Conservation (phyloP, 1,140 invertebrate genomes). For the Aphidius ervi region DNA sequence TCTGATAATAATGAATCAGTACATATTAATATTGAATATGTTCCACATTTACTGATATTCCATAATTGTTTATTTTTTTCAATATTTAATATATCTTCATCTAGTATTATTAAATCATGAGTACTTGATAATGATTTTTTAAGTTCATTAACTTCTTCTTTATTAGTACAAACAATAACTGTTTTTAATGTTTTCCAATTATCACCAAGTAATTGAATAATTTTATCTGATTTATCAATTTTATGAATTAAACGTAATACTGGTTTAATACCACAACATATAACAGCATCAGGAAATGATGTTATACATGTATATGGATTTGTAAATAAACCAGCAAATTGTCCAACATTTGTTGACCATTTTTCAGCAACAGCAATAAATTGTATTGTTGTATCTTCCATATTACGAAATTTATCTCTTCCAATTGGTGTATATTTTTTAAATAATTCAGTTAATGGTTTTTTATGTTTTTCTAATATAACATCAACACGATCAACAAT, state of each 20-base stretch:
- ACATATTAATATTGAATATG: constrained; percentile 44
- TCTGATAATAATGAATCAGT: constrained; percentile 43
- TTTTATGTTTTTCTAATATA: constrained; percentile 43
- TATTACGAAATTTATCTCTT: constrained; percentile 27
- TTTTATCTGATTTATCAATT: constrained; percentile 29
- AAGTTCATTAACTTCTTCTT: constrained; percentile 36
- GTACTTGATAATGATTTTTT: constrained; percentile 30
- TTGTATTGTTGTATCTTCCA: constrained; percentile 34
- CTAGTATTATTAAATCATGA: constrained; percentile 25
- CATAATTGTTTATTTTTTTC: constrained; percentile 36
- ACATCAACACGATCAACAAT: constrained; percentile 46
- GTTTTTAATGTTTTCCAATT: constrained; percentile 30
- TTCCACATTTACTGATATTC: constrained; percentile 31
- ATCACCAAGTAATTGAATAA: constrained; percentile 34
- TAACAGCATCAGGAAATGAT: constrained; percentile 47
- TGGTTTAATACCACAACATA: constrained; percentile 34
- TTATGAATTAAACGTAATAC: constrained; percentile 29
- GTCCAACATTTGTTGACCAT: constrained; percentile 37
- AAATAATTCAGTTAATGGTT: constrained; percentile 35
- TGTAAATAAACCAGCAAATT: constrained; percentile 29
- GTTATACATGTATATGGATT: constrained; percentile 45
- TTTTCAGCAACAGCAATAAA: constrained; percentile 35
- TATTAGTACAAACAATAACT: constrained; percentile 37
- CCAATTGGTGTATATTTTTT: constrained; percentile 32
- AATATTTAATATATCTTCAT: constrained; percentile 31